Conservation (phyloP, 2,797 vertebrate genomes). For the Cygnus olor region DNA sequence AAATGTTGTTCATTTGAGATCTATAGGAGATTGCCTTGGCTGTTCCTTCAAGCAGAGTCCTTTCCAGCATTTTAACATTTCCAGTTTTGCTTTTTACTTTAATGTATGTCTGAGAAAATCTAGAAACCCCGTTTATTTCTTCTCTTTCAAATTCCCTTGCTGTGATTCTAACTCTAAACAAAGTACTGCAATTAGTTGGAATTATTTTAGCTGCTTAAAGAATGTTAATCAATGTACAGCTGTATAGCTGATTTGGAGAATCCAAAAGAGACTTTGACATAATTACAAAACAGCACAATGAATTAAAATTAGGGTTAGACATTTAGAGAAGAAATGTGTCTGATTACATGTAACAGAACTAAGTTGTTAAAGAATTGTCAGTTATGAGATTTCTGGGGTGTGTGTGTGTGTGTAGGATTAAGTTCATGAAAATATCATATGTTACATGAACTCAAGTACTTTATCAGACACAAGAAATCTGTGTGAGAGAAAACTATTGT, state of each 20-base stretch:
- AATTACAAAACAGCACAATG: neutral
- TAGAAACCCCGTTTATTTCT: neutral
- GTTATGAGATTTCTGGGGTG: neutral
- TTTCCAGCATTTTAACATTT: neutral
- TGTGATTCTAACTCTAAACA: neutral
- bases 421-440: neutral
- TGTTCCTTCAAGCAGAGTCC: neutral
- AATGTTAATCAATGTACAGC: neutral
- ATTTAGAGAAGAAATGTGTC: neutral
- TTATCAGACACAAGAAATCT: neutral
- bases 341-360: neutral
- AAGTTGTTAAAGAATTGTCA: neutral
- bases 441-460: neutral
- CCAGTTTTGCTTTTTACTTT: neutral
- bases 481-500: neutral
- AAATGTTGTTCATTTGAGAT: neutral
- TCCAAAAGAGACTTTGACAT: neutral
- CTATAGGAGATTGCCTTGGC: neutral
- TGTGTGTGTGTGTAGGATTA: neutral
- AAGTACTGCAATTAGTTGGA: neutral
- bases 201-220: neutral
- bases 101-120: neutral
- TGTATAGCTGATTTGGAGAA: neutral
- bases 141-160: neutral
- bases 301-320: neutral